A percentile compares a stretch with the other conserved stretches of the same genome.
Conservation (phyloP, 2,797 vertebrate species). For the Hafferia zeledoni region DNA sequence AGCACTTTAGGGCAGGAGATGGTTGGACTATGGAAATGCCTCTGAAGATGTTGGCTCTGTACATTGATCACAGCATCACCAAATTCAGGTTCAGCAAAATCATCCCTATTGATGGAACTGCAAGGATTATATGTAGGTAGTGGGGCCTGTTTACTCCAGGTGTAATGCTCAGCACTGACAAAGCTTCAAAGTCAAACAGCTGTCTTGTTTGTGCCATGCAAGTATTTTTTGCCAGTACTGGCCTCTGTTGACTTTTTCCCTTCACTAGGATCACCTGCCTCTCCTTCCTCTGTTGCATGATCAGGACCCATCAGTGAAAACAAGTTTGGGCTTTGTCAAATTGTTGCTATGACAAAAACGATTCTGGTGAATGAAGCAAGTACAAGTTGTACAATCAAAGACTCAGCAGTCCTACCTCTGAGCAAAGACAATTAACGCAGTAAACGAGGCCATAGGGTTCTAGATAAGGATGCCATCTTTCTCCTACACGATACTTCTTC, state of each 20-base stretch:
- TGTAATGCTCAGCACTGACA: background rate
- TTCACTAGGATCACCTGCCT: background rate
- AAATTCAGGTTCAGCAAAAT: background rate
- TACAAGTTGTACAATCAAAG: background rate
- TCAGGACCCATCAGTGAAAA: background rate
- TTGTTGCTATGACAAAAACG: background rate
- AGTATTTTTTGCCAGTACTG: background rate
- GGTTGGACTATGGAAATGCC: background rate
- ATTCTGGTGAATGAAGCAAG: background rate
- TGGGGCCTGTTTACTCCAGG: background rate
- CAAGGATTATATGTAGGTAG: background rate
- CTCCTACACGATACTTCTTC: slow-evolving; percentile 82
- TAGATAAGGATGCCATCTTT: slow-evolving; percentile 84
- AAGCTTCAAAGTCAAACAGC: background rate
- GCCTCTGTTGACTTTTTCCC: background rate
- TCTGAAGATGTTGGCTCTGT: background rate
- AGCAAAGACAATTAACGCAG: slow-evolving; percentile 82
- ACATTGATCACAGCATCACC: background rate
- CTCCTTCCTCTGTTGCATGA: background rate
- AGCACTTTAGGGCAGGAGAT: background rate
- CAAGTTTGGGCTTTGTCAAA: background rate
- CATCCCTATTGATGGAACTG: background rate
- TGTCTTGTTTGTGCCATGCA: background rate
- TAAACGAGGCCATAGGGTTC: slow-evolving; percentile 84
- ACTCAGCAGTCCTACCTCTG: slow-evolving; percentile 75